phyloP scores from a whole-genome alignment of 2,113 vertebrate species.

The Rhegmatorhina hoffmannsi region DNA sequence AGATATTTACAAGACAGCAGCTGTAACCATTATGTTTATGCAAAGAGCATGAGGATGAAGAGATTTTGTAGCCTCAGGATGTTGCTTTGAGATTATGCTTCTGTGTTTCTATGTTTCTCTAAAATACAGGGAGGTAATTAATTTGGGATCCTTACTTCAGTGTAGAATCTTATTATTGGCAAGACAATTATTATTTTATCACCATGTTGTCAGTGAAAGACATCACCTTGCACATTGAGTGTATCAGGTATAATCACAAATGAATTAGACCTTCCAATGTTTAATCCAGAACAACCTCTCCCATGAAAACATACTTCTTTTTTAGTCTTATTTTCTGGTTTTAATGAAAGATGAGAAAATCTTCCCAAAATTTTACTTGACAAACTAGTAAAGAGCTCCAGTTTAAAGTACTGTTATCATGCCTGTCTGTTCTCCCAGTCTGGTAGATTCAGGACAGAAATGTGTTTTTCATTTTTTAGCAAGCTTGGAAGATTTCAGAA shows the following conservation, averaged over 20 bases:
- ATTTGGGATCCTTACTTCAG: background rate
- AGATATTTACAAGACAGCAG: background rate
- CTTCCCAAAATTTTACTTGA: background rate
- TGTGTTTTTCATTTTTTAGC: background rate
- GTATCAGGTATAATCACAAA: background rate
- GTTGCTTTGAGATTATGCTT: background rate
- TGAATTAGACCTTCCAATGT: background rate
- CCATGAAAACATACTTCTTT: background rate
- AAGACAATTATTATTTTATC: background rate
- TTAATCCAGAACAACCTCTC: background rate
- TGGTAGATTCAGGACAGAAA: background rate
- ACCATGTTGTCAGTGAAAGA: background rate
- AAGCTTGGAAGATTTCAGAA: background rate
- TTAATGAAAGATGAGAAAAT: background rate
- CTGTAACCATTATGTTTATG: background rate
- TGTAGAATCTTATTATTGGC: background rate
- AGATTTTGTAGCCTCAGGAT: background rate
- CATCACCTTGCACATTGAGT: background rate
- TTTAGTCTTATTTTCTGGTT: background rate
- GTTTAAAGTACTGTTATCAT: background rate
- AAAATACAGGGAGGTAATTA: background rate
- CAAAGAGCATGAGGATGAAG: background rate
- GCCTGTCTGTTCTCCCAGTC: background rate
- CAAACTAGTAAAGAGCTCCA: background rate
- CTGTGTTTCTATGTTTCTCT: background rate